Evolutionary conservation across 1,140 invertebrate species (phyloP).

Genomic region (Heliothis subflexa): DNA sequence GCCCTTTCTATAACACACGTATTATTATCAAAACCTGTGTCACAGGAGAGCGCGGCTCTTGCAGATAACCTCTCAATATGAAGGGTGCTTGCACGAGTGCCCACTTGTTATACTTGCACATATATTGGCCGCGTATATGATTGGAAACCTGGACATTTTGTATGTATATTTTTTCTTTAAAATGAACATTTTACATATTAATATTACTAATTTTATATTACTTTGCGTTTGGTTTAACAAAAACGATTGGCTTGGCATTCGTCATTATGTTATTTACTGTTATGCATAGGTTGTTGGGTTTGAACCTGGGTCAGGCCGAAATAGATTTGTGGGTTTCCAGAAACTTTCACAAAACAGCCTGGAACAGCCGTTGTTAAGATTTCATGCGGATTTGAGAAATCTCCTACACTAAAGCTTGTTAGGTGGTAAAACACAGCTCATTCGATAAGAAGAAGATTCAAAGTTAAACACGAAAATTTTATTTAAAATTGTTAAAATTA

Average conservation of each 20-base stretch:
- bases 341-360: too few species aligned
- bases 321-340: too few species aligned
- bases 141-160: background rate
- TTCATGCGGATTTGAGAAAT: too few species aligned
- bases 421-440: too few species aligned
- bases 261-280: too few species aligned
- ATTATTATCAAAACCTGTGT: conserved; percentile 31
- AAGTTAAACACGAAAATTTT: too few species aligned
- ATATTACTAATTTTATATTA: background rate
- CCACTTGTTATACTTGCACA: conserved; percentile 20
- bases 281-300: too few species aligned
- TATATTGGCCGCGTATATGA: conserved; percentile 38
- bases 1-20: background rate
- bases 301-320: too few species aligned
- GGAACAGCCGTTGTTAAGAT: too few species aligned
- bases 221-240: too few species aligned
- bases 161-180: background rate
- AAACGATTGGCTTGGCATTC: background rate
- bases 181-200: background rate
- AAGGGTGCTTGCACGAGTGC: conserved; percentile 40
- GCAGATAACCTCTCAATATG: conserved; percentile 57
- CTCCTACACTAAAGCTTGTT: too few species aligned
- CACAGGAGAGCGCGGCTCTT: conserved; percentile 38
- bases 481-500: background rate
- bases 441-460: too few species aligned